Base-by-base conservation (phyloP, 2,113 vertebrate genomes). In the Malaclemys terrapin region DNA sequence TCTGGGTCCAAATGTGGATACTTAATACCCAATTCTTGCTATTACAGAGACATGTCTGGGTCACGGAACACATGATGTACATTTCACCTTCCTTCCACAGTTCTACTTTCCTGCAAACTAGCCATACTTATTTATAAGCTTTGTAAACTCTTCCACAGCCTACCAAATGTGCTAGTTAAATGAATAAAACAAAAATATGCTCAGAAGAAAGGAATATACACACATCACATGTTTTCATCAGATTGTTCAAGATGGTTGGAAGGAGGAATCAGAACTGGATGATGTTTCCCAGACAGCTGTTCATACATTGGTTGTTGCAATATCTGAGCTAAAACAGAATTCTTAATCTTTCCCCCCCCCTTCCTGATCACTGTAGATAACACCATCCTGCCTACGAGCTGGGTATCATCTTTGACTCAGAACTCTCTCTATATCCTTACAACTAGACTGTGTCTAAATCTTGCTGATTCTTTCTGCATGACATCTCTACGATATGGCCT, bases 1-100 rank as follows among this genome's bases (percentile, higher is more conserved):
- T 72, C 19, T 38, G n/a, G n/a, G 17, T 72, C 19, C n/a, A 72
- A 72, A 72, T 72, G n/a, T 5, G 38, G 35, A 72, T 38, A 72
- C 9, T 38, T 38, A 72, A 38, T 72, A 38, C 8, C 19, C 65
- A 38, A 22, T 72, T 72, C n/a, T 72, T 72, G 65, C 16, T 38
- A n/a, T 72, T 72, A 38, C 8, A 72, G 65, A 38, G 35, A 69
- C 29, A 69, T 69, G 31, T 8, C n/a, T 72, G 19, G 65, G 35
- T 72, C 65, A 72, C 19, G 20, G 65, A 72, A 38, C 19, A 38
- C n/a, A 2, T 0, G 2, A 31, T 19, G 3, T 13, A 1, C 10
- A 0, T 3, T 20, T 8, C 84, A 50, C 19, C 31, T 5, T 0
- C 50, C 65, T 25, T 3, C 81, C 62, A 83, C n/a, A 11, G 56